Percentiles rank a stretch among this genome's conserved stretches.
Conservation (phyloP, 2,888 invertebrate species). For the Tiliacea aurago region DNA sequence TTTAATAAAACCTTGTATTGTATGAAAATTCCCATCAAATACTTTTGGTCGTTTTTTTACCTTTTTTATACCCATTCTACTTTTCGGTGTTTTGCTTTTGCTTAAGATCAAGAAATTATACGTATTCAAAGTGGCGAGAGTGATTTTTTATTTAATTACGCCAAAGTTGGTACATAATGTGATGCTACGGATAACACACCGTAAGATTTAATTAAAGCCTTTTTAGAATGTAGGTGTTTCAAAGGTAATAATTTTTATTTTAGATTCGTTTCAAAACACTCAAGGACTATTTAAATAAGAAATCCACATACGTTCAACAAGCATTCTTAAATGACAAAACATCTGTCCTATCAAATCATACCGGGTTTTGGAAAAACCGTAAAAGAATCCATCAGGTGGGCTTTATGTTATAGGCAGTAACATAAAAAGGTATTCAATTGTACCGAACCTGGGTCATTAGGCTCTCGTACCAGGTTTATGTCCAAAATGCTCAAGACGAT, state of each 20-base stretch:
- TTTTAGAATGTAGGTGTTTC: neutral
- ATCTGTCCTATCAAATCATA: slow-evolving; percentile 50
- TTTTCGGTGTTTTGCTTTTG: too few species aligned
- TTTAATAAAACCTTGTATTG: neutral
- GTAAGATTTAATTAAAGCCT: neutral
- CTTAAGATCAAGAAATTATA: too few species aligned
- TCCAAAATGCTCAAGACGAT: slow-evolving; percentile 49
- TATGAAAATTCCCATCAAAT: neutral
- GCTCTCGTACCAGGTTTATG: slow-evolving; percentile 51
- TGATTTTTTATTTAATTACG: too few species aligned
- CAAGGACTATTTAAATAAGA: neutral
- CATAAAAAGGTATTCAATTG: slow-evolving; percentile 55
- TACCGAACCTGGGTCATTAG: slow-evolving; percentile 57
- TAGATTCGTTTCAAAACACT: neutral
- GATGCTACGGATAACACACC: too few species aligned
- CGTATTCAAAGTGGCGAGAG: too few species aligned
- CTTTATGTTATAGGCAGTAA: slow-evolving; percentile 55
- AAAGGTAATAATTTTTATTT: neutral
- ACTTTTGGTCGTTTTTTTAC: too few species aligned
- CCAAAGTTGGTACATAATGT: neutral
- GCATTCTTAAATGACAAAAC: slow-evolving; percentile 34
- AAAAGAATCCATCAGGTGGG: slow-evolving; percentile 58
- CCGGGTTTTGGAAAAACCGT: slow-evolving; percentile 40
- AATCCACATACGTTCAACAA: neutral
- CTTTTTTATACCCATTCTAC: too few species aligned